Evolutionary conservation across 2,797 vertebrate genomes (phyloP).

Genomic region (Mormyrops boulengeri): DNA sequence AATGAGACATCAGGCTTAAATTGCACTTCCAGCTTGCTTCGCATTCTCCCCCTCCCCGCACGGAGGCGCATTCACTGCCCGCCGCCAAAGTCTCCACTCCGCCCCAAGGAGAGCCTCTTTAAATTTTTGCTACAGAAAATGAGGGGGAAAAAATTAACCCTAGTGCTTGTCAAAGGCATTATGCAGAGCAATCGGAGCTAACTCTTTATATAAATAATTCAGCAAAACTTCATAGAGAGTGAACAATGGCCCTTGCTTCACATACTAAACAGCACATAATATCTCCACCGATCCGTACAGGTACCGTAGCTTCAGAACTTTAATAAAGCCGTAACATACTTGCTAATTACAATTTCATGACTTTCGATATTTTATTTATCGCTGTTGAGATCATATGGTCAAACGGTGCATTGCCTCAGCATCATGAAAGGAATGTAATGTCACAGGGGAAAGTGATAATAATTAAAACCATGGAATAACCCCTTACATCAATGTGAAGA

Average conservation of each 20-base stretch:
- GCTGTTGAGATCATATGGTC: neutral
- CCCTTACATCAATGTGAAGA: neutral
- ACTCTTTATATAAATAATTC: slow-evolving; percentile 13
- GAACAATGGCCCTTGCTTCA: neutral
- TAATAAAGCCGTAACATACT: neutral
- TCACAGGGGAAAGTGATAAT: neutral
- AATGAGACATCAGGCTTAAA: slow-evolving; percentile 71
- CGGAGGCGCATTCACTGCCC: slow-evolving; percentile 55
- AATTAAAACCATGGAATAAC: neutral
- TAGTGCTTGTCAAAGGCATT: slow-evolving; percentile 2
- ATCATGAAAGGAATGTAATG: neutral
- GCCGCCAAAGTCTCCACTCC: slow-evolving; percentile 32
- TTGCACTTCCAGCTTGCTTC: slow-evolving; percentile 46
- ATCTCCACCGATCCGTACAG: neutral
- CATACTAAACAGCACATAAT: neutral
- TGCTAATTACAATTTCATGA: neutral
- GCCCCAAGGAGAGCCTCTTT: neutral
- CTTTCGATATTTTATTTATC: neutral
- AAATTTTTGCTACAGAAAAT: neutral
- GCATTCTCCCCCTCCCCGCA: slow-evolving; percentile 30
- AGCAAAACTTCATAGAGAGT: neutral
- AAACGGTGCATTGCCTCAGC: neutral
- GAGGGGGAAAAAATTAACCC: slow-evolving; percentile 31
- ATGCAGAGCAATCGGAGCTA: neutral
- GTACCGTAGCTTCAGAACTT: neutral